phyloP scores from a whole-genome alignment of 2,888 invertebrate genomes.

The Chamaedrilus cognettii region DNA sequence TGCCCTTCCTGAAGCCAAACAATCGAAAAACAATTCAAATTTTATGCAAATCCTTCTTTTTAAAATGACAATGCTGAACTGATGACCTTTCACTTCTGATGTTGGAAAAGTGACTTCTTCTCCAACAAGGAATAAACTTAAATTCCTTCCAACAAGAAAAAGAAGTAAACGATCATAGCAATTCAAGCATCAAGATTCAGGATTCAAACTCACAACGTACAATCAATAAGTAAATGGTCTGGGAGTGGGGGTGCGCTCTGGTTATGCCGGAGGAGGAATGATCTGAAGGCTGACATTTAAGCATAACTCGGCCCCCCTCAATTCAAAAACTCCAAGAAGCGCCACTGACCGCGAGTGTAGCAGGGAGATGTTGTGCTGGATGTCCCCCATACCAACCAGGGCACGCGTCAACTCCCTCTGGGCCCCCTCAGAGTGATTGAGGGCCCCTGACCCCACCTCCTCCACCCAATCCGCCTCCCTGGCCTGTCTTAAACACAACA shows the following conservation, averaged over 20 bases:
- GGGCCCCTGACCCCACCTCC: slow-evolving; percentile 76
- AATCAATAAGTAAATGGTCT: too few species aligned
- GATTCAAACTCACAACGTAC: too few species aligned
- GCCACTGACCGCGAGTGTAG: slow-evolving; percentile 52
- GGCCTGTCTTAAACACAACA: too few species aligned
- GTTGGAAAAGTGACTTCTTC: too few species aligned
- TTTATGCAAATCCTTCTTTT: neutral
- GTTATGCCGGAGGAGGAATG: too few species aligned
- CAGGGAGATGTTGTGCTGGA: slow-evolving; percentile 53
- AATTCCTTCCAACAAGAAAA: neutral
- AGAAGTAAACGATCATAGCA: too few species aligned
- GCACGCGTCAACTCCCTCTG: slow-evolving; percentile 75
- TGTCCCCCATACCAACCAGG: slow-evolving; percentile 45
- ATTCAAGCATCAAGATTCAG: too few species aligned
- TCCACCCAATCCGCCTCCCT: slow-evolving; percentile 76
- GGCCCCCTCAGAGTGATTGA: slow-evolving; percentile 79
- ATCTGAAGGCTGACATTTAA: too few species aligned
- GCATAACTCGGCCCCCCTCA: too few species aligned
- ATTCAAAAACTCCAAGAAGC: too few species aligned
- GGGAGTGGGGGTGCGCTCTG: too few species aligned
- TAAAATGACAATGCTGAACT: neutral
- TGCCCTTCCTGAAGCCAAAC: too few species aligned
- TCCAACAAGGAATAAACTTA: neutral
- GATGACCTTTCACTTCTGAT: neutral
- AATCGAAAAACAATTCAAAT: neutral